Evolutionary conservation across 2,113 vertebrate species (phyloP).

Genomic region (Larimichthys polyactis): DNA sequence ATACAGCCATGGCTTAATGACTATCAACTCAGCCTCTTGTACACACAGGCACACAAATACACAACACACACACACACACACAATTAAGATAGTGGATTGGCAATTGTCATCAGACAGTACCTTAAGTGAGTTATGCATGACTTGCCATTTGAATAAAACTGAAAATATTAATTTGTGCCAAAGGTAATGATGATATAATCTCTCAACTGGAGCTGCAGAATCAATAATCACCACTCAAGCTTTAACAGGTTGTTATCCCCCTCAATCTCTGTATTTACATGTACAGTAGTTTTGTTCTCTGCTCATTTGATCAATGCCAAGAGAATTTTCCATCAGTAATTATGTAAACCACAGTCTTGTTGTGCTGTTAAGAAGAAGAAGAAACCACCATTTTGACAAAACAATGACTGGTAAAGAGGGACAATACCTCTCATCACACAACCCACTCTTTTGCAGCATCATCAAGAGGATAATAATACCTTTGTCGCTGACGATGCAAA

Average conservation of each 20-base stretch:
- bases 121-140: slow-evolving; percentile 36
- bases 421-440: slow-evolving; percentile 42
- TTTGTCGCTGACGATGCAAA: slow-evolving; percentile 33
- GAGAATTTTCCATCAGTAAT: slow-evolving; percentile 24
- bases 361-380: slow-evolving; percentile 16
- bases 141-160: slow-evolving; percentile 30
- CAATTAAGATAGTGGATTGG: background rate
- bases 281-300: slow-evolving; percentile 7
- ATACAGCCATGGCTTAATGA: slow-evolving; percentile 12
- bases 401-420: slow-evolving; percentile 11
- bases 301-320: slow-evolving; percentile 27
- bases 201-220: slow-evolving; percentile 2
- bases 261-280: slow-evolving; percentile 13
- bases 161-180: slow-evolving; percentile 43
- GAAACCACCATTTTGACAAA: slow-evolving; percentile 29
- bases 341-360: slow-evolving; percentile 28
- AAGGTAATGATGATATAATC: slow-evolving; percentile 20
- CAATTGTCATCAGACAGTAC: slow-evolving; percentile 28
- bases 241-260: slow-evolving; percentile 9
- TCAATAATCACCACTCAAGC: slow-evolving; percentile 22
- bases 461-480: slow-evolving; percentile 44
- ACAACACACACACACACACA: background rate
- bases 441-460: slow-evolving; percentile 26
- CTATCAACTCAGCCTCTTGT: background rate
- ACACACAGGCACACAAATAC: background rate